Percentiles rank a stretch among this genome's conserved stretches.
Evolutionary conservation across 30 jellyfish, hydroid and myxozoan genomes (phyloP).

Genomic region (Cassiopea andromeda): DNA sequence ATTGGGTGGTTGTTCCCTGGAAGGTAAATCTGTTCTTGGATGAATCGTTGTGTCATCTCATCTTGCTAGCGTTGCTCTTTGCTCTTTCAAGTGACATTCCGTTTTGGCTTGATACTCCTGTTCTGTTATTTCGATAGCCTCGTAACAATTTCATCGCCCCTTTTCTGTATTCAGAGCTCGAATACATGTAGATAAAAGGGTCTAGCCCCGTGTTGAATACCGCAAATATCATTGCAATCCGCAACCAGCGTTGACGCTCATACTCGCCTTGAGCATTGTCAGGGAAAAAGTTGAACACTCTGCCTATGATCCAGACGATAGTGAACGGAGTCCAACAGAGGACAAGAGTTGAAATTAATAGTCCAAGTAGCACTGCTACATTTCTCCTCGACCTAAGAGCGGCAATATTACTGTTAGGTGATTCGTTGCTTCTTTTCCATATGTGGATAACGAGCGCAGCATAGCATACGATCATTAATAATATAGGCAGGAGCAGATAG

Average conservation of each 20-base stretch:
- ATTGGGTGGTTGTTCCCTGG: too few relatives aligned
- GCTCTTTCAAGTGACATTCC: background rate
- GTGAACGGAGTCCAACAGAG: conserved; percentile 22
- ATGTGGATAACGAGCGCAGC: background rate
- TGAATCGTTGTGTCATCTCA: too few relatives aligned
- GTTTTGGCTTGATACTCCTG: background rate
- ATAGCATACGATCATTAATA: background rate
- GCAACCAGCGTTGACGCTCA: conserved; percentile 19
- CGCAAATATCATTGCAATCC: conserved; percentile 18
- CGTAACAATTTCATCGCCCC: background rate
- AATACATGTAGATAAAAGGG: conserved; percentile 12
- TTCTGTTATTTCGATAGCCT: background rate
- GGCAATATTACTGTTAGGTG: conserved; percentile 2
- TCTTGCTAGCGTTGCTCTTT: background rate
- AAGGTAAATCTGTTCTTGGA: too few relatives aligned
- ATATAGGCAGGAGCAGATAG: background rate
- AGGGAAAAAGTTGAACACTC: conserved; percentile 12
- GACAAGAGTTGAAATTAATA: background rate
- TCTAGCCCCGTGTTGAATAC: conserved; percentile 19
- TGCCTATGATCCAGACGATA: conserved; percentile 4
- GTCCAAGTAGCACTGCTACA: conserved; percentile 6
- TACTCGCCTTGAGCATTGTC: conserved; percentile 17
- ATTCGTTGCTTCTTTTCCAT: conserved; percentile 9
- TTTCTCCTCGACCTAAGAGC: conserved; percentile 11
- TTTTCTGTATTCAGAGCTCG: conserved; percentile 20